Evolutionary conservation across 2,888 invertebrate genomes (phyloP).

Genomic region (Drosophila sordidula): DNA sequence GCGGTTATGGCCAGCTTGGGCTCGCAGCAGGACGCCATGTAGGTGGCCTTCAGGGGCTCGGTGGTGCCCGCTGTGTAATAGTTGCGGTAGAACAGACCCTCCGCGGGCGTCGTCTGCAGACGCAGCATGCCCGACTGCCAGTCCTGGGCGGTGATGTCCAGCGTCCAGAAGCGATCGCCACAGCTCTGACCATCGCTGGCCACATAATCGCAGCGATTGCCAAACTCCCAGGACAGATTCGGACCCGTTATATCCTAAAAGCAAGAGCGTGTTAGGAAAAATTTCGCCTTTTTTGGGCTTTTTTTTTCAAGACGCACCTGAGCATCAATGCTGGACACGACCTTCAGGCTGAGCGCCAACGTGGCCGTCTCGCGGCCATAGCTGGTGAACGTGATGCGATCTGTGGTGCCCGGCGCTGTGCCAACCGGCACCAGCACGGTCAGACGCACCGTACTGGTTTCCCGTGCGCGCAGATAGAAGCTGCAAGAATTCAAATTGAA

Average conservation of each 20-base stretch:
- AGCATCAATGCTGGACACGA: conserved; percentile 79
- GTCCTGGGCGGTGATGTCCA: conserved; percentile 89
- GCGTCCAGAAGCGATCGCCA: conserved; percentile 89
- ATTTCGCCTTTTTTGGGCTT: too few relatives aligned
- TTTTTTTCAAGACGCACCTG: conserved; percentile 79
- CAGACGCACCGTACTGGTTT: conserved; percentile 87
- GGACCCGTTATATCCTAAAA: conserved; percentile 87
- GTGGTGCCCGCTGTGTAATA: conserved; percentile 89
- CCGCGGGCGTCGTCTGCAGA: conserved; percentile 86
- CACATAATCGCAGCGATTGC: conserved; percentile 87
- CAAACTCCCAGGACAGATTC: conserved; percentile 87
- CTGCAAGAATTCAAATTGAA: conserved; percentile 37
- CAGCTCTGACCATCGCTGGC: conserved; percentile 86
- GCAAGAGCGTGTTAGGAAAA: not conserved
- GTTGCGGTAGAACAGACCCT: conserved; percentile 87
- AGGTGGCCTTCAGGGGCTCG: conserved; percentile 88
- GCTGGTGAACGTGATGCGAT: conserved; percentile 88
- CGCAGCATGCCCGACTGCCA: conserved; percentile 88
- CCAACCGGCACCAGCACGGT: conserved; percentile 85
- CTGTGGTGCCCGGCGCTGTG: conserved; percentile 86
- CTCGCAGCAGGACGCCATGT: conserved; percentile 90
- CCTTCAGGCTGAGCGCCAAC: conserved; percentile 85
- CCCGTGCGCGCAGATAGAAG: conserved; percentile 79
- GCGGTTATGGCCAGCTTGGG: conserved; percentile 89
- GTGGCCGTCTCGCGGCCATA: conserved; percentile 84